Evolutionary conservation across 2,888 invertebrate genomes (phyloP), one percentile per base, ranked within the genome.

Genomic region (Drosophila putrida): DNA sequence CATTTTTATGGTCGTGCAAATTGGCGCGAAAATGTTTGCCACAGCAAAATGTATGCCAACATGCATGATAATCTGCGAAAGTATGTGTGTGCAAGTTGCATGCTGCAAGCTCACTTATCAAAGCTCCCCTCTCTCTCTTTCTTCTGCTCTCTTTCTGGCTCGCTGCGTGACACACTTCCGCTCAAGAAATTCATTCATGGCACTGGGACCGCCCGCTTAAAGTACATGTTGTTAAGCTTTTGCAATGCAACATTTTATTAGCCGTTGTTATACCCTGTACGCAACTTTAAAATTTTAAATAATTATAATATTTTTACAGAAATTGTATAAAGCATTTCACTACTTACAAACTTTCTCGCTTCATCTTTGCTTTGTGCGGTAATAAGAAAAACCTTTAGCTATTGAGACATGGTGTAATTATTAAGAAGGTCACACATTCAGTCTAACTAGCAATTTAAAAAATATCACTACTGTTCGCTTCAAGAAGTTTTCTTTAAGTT

Each of bases 21-120:
- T 85, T 85, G 85, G 85, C 89, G 85, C 85, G 82, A 85, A 85
- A 85, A 87, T 46, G 63, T 79, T 89, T 77, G 59, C 81, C 80
- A 89, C 89, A 83, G 83, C 71, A 74, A 71, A 80, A 86, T 78
- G 81, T 80, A 65, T 88, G 82, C 69, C 84, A 71, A 58, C 64
- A 20, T 20, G 15, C 35, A 33, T 57, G 39, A 44, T 25, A 47
- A 25, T 55, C 31, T 10, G 13, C 36, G 47, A 38, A 13, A 6
- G 41, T 62, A 35, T 39, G 31, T 50, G 41, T 50, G 39, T 59
- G 62, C 33, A 41, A 47, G 44, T 55, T 59, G 55, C 51, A 75
- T 53, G 63, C 60, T 70, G 78, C 58, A 54, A 64, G 59, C 53
- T 47, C 59, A 51, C 46, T 53, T 50, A 61, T 25, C 57, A 50